Base-by-base conservation (phyloP, 1,140 invertebrate species). In the Drosophila prosaltans region DNA sequence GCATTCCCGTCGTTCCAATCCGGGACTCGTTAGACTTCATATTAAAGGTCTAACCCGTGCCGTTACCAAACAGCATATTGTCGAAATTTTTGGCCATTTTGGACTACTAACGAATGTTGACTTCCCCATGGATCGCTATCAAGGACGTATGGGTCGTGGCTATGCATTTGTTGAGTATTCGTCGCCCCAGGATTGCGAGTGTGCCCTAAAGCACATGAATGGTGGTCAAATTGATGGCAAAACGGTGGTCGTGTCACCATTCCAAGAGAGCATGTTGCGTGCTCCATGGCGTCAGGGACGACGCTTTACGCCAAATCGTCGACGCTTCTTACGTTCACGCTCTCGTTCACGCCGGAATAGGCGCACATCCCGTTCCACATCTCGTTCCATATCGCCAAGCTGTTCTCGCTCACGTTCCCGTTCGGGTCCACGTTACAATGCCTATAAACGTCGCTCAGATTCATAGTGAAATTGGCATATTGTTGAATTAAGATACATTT, bases 161-260 rank as follows among this genome's bases (percentile, higher is more conserved):
- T 86, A 67, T 3, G 82, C 82, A 24, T 86, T 88, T 6, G 79
- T 88, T 4, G 79, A 86, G 61, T 86, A 45, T 5, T 51, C 26
- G 0, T 69, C 65, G 36, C 63, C 83, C 3, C 26, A 68, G 30
- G 82, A 86, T 51, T 88, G 82, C 9, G 45, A 71, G 39, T n/a
- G 26, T 6, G 82, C 82, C 21, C 65, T 72, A 9, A 71, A 59
- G 58, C 77, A 72, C 32, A 86, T 86, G 82, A 65, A 86, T 40
- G 82, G 82, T 1, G 79, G 82, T 2, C 66, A 64, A 39, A 82
- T 86, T 21, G 82, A 86, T 45, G 72, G 65, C n/a, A 61, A 67
- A 21, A 61, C 61, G 2, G 77, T 86, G 1, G 11, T 72, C 5
- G 82, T 86, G 21, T 67, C 76, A 0, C 72, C 83, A 7, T 86